Base-by-base conservation (phyloP, 2,888 invertebrate species). In the Julus scandinavius region DNA sequence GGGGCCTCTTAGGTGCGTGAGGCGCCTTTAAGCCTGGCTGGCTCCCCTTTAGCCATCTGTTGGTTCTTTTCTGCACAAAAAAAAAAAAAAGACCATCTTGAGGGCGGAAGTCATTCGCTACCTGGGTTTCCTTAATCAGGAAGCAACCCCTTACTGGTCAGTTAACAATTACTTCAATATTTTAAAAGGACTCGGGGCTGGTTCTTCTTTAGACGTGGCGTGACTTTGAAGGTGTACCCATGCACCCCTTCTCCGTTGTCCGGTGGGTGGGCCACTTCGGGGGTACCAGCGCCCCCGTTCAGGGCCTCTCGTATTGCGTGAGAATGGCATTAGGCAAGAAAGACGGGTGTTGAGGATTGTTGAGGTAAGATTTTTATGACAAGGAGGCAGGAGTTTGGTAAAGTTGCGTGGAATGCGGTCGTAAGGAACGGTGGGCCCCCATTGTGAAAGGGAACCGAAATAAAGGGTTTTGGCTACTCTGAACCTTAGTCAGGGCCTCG, bases 41-140 rank as follows among this genome's bases (percentile, higher is more conserved):
- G n/a, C n/a, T n/a, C n/a, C n/a, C n/a, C n/a, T n/a, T n/a, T n/a
- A n/a, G n/a, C 58, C 58, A 58, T 58, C 58, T 58, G 58, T 58
- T 2, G 17, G 58, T 58, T 58, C 58, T 15, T 58, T n/a, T 11
- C 58, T 17, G 15, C 49, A 49, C 49, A 49, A 49, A 49, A 58
- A 58, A 50, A 11, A 2, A 50, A 50, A 50, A 13, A 13, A 7
- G 2, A 50, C 50, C 50, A 11, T 58, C 17, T 58, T 17, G 15
- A 58, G 13, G 58, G 58, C 58, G 58, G 58, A 58, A 58, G 58
- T 58, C 58, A 58, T 58, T 58, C 58, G 13, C 58, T 58, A 58
- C 58, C 58, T 58, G 58, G 15, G 15, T n/a, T 58, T 58, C 58
- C 58, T 17, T 58, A 58, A 58, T 15, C 58, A 58, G 58, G 58